A percentile compares a stretch with the other conserved stretches of the same genome.
phyloP scores from a whole-genome alignment of 2,888 invertebrate species.

The Meandrusa payeni region DNA sequence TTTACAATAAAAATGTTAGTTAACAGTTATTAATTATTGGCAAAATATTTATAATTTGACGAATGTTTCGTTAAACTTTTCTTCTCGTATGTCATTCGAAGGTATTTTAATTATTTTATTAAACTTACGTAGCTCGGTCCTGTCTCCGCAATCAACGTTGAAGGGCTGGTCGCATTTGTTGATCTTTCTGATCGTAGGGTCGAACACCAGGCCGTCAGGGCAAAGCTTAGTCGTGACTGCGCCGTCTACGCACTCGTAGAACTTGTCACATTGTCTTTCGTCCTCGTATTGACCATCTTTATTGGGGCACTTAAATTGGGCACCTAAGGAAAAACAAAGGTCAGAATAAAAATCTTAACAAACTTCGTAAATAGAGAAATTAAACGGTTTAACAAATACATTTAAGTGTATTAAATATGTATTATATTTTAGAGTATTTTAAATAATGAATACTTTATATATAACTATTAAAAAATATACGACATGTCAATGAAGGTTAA shows the following conservation, averaged over 20 bases:
- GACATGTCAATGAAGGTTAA: too few species aligned
- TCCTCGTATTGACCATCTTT: conserved; percentile 92
- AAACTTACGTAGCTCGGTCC: conserved; percentile 92
- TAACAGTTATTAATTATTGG: too few species aligned
- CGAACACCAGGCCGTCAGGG: conserved; percentile 94
- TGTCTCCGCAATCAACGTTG: conserved; percentile 94
- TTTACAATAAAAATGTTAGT: too few species aligned
- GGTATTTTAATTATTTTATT: too few species aligned
- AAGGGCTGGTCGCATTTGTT: conserved; percentile 97
- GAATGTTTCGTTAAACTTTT: background rate
- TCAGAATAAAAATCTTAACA: too few species aligned
- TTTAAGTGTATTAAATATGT: too few species aligned
- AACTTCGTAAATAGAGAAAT: too few species aligned
- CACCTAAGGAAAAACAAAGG: conserved; percentile 52
- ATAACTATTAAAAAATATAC: too few species aligned
- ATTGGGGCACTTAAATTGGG: conserved; percentile 87
- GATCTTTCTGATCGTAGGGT: conserved; percentile 90
- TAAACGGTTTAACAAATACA: too few species aligned
- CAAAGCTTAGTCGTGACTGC: conserved; percentile 87
- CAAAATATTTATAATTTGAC: background rate
- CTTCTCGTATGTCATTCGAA: too few species aligned
- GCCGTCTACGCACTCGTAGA: conserved; percentile 89
- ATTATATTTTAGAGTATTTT: too few species aligned
- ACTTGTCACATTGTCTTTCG: conserved; percentile 91
- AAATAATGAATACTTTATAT: too few species aligned